Evolutionary conservation across 1,140 invertebrate species (phyloP).

Genomic region (Trichogramma pretiosum): DNA sequence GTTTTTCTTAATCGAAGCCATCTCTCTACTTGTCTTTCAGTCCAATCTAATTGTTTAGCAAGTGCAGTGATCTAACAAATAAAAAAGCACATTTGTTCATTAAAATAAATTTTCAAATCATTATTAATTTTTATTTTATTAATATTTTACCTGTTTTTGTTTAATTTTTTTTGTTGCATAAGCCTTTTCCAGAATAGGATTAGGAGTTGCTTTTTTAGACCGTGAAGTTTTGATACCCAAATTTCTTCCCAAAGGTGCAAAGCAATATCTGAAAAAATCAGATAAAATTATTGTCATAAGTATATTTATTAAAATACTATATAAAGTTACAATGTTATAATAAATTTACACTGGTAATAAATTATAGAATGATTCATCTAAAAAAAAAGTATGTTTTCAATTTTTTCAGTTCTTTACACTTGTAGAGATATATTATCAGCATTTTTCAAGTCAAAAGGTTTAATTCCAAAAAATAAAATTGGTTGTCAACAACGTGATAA

Average conservation of each 20-base stretch:
- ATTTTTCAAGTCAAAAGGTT: no score
- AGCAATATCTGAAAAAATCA: constrained; percentile 61
- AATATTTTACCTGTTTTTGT: constrained; percentile 58
- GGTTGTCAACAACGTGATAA: no score
- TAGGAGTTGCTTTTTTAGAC: constrained; percentile 61
- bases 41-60: constrained; percentile 79
- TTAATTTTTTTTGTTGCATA: constrained; percentile 61
- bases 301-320: no score
- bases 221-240: constrained; percentile 69
- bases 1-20: constrained; percentile 76
- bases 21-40: constrained; percentile 79
- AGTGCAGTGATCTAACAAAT: constrained; percentile 59
- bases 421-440: no score
- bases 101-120: neutral
- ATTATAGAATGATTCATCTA: no score
- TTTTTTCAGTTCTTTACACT: no score
- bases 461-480: no score
- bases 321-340: no score
- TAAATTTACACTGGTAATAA: no score
- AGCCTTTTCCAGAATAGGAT: constrained; percentile 64
- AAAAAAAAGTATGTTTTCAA: no score
- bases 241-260: constrained; percentile 64
- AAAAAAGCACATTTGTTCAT: constrained; percentile 3
- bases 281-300: no score
- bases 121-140: neutral